Base-by-base conservation (phyloP, 2,113 vertebrate species). In the Myodes glareolus region DNA sequence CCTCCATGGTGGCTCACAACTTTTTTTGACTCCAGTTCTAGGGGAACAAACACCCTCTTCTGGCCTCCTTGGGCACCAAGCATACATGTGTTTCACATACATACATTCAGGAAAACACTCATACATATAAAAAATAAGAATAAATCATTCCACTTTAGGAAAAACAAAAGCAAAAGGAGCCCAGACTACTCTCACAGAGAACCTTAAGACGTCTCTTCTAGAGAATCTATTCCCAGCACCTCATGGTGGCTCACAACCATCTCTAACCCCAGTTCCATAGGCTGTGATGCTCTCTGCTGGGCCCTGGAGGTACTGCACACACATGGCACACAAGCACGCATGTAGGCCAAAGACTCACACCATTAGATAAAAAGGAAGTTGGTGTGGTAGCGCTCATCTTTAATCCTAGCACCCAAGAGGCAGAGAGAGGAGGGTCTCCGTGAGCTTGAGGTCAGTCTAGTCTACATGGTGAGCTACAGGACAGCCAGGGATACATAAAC, bases 241-340 rank as follows among this genome's bases (percentile, higher is more conserved):
- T 39, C 7, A 39, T 27, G 23, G 55, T n/a, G 55, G 36, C 81
- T 84, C 25, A 45, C 14, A 85, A 67, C 52, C 52, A 61, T 61
- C 36, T n/a, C 50, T 82, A 82, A 61, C 23, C 13, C 80, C 23
- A 61, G 55, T 29, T 84, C 33, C 80, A 16, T 1, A 39, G 55
- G 55, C 27, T 39, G 36, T 82, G 80, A 23, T 61, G 80, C 77
- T 39, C 36, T 52, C 76, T 81, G 36, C 21, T 27, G 52, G 23
- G 21, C 19, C 52, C 36, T 55, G 78, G 17, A 5, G 31, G 19
- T 42, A 55, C 31, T 55, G 52, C 47, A 36, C 25, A 45, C 3
- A n/a, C 19, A 21, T 2, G 1, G 10, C 6, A 39, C 23, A 61
- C 13, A 29, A 4, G 25, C 3, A 29, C 0, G 21, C 36, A 61